These are phyloP conservation scores for Furcula furcula DNA, from an alignment of 2,888 invertebrate genomes.

Conservation along the genomic window DNA sequence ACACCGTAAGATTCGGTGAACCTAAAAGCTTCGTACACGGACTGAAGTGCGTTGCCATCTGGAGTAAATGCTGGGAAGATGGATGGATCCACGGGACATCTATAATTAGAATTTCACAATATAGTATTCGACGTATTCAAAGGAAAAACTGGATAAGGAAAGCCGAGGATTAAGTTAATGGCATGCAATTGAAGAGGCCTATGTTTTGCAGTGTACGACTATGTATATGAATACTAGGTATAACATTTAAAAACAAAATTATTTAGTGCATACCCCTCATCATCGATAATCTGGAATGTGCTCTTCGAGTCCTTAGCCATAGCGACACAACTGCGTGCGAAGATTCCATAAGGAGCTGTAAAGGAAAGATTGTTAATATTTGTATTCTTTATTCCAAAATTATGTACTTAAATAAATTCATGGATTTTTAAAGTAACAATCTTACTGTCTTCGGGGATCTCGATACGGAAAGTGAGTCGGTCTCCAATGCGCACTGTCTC, in stretches of 20 bases:
- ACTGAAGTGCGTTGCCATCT: slow-evolving; percentile 94
- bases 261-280: slow-evolving; percentile 93
- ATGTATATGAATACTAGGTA: too few species aligned
- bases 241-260: too few species aligned
- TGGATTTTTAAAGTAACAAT: slow-evolving; percentile 10
- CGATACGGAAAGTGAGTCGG: slow-evolving; percentile 96
- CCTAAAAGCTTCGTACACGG: slow-evolving; percentile 96
- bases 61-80: slow-evolving; percentile 97
- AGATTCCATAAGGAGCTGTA: slow-evolving; percentile 96
- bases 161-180: too few species aligned
- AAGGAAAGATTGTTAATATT: slow-evolving; percentile 14
- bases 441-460: slow-evolving; percentile 98
- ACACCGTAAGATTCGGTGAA: slow-evolving; percentile 98
- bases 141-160: too few species aligned
- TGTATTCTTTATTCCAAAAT: too few species aligned
- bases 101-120: slow-evolving; percentile 43
- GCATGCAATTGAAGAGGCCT: too few species aligned
- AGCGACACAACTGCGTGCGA: slow-evolving; percentile 96
- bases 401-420: too few species aligned
- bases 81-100: slow-evolving; percentile 95
- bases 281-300: slow-evolving; percentile 97
- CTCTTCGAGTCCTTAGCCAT: slow-evolving; percentile 98
- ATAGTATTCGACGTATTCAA: too few species aligned
- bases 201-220: too few species aligned
- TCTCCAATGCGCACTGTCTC: slow-evolving; percentile 97